phyloP scores from a whole-genome alignment of 2,797 vertebrate species.

The Dendrocincla tyrannina region DNA sequence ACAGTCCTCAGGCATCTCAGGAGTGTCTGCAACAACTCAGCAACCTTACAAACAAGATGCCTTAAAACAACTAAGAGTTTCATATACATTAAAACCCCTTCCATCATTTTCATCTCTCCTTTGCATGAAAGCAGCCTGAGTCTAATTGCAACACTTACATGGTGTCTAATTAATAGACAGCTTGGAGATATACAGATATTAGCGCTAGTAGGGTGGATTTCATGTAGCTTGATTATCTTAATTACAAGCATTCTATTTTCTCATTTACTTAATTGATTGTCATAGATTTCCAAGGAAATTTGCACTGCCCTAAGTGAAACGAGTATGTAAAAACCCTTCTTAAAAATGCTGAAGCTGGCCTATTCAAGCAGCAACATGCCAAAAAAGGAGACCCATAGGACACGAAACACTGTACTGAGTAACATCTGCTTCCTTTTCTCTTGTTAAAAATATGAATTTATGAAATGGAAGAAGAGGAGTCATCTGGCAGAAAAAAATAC shows the following conservation, averaged over 20 bases:
- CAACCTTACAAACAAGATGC: not conserved
- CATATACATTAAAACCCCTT: constrained; percentile 26
- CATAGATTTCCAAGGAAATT: constrained; percentile 70
- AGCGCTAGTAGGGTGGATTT: constrained; percentile 67
- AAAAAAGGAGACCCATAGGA: not conserved
- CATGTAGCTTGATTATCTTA: constrained; percentile 74
- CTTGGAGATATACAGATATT: constrained; percentile 72
- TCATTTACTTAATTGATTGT: constrained; percentile 79
- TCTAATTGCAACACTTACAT: constrained; percentile 73
- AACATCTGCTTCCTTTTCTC: constrained; percentile 43
- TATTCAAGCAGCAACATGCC: not conserved
- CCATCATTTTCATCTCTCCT: not conserved
- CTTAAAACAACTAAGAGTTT: constrained; percentile 31
- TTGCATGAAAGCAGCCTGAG: constrained; percentile 48
- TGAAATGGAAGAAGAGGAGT: constrained; percentile 6
- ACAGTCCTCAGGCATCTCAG: not conserved
- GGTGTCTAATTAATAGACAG: constrained; percentile 76
- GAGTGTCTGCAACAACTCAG: not conserved
- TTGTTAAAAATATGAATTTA: constrained; percentile 52
- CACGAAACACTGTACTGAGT: constrained; percentile 14
- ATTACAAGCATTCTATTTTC: constrained; percentile 77
- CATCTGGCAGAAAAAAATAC: not conserved
- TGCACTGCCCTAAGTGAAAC: constrained; percentile 56
- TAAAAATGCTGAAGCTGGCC: not conserved
- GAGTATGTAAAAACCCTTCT: not conserved